phyloP scores from a whole-genome alignment of 2,797 vertebrate species.

The Gorsachius magnificus region DNA sequence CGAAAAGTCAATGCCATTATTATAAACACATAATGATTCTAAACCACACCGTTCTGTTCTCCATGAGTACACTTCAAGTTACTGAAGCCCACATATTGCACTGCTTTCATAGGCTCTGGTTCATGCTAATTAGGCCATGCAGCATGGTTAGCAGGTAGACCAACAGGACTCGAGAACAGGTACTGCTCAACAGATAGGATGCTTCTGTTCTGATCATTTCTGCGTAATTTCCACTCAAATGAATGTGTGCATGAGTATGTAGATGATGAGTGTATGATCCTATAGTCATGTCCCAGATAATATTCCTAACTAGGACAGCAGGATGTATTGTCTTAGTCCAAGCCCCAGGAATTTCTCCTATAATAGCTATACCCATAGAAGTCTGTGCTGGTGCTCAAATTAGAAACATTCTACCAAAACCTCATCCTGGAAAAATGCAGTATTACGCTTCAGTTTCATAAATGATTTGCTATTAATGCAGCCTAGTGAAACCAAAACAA shows the following conservation, averaged over 20 bases:
- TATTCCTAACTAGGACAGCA: neutral
- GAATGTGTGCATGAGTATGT: neutral
- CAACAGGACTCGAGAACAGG: neutral
- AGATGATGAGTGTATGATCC: neutral
- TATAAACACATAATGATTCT: neutral
- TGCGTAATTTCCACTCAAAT: neutral
- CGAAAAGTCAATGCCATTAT: neutral
- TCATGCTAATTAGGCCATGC: constrained; percentile 62
- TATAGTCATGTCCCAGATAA: neutral
- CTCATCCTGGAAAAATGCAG: neutral
- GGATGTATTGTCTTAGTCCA: neutral
- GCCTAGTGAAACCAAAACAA: neutral
- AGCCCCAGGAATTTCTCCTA: neutral
- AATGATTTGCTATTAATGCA: neutral
- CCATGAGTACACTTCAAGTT: neutral
- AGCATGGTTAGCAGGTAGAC: constrained; percentile 21
- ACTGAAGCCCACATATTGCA: neutral
- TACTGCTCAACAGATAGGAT: neutral
- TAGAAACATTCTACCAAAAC: neutral
- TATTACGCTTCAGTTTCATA: neutral
- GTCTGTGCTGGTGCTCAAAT: neutral
- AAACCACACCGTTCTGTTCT: neutral
- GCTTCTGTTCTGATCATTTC: neutral
- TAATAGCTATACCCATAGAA: neutral
- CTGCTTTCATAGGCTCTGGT: neutral